Conservation (phyloP, 2,113 vertebrate genomes). For the Carollia perspicillata region DNA sequence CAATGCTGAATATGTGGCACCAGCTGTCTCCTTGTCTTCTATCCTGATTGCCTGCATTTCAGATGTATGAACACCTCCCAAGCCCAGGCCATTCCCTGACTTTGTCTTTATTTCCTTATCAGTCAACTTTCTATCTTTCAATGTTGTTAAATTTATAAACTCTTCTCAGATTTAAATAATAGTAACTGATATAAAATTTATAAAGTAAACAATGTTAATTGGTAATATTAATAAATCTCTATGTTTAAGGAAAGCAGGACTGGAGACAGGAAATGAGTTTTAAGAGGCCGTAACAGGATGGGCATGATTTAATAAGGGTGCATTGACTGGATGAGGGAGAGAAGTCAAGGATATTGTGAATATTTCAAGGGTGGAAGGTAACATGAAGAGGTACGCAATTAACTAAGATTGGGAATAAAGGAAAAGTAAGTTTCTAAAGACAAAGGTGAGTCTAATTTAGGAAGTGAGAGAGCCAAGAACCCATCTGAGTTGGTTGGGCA, state of each 20-base stretch:
- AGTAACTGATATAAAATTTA: neutral
- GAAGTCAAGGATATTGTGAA: neutral
- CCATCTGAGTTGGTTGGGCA: neutral
- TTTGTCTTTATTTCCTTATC: neutral
- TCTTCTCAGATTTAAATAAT: neutral
- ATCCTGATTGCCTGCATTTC: neutral
- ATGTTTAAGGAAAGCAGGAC: neutral
- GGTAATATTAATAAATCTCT: neutral
- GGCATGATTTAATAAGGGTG: rapidly evolving
- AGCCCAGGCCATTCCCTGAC: neutral
- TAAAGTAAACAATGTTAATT: neutral
- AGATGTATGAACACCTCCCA: neutral
- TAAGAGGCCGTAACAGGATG: neutral
- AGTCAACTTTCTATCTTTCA: neutral
- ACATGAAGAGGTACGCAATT: neutral
- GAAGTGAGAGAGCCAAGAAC: neutral
- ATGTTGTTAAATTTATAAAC: neutral
- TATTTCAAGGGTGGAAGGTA: neutral
- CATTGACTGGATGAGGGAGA: neutral
- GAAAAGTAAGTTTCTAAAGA: neutral
- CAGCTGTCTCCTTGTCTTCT: neutral
- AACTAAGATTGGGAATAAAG: neutral
- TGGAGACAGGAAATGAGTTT: neutral
- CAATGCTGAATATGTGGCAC: neutral
- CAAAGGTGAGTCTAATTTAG: neutral